Percentiles rank a stretch among this genome's conserved stretches.
Conservation (phyloP, 1,140 invertebrate genomes). For the Eriocheir sinensis region DNA sequence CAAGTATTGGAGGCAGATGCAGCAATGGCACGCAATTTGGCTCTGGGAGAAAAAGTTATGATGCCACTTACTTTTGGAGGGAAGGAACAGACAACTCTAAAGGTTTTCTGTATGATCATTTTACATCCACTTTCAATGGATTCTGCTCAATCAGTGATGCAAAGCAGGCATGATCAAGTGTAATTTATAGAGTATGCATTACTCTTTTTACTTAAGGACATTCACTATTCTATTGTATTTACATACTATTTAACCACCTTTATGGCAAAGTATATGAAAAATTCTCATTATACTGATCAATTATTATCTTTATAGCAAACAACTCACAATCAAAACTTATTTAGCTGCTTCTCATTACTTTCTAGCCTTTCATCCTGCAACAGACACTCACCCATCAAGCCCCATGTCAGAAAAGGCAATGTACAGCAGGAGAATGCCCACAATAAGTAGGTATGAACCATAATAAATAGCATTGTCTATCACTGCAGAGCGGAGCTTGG, state of each 20-base stretch:
- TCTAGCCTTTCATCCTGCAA: not conserved
- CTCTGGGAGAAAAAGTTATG: slow-evolving; percentile 54
- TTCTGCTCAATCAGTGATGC: too few species aligned
- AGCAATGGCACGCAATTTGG: slow-evolving; percentile 83
- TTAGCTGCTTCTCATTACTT: not conserved
- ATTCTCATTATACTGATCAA: too few species aligned
- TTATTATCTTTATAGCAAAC: too few species aligned
- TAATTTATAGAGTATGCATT: too few species aligned
- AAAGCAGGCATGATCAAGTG: too few species aligned
- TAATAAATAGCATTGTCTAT: slow-evolving; percentile 99
- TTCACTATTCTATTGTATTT: too few species aligned
- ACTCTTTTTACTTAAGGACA: too few species aligned
- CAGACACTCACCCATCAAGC: slow-evolving; percentile 89
- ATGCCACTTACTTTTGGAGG: not conserved
- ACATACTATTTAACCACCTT: too few species aligned
- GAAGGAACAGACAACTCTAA: not conserved
- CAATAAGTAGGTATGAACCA: slow-evolving; percentile 97
- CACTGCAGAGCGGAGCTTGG: slow-evolving; percentile 96
- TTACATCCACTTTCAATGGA: too few species aligned
- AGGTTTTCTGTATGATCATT: too few species aligned
- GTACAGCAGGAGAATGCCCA: slow-evolving; percentile 96
- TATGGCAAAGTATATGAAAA: not conserved
- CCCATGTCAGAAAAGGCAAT: slow-evolving; percentile 93
- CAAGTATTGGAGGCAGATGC: slow-evolving; percentile 99
- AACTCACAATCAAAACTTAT: too few species aligned